A percentile compares a stretch with the other conserved stretches of the same genome.
phyloP scores from a whole-genome alignment of 2,113 vertebrate genomes.

The Anser cygnoides region DNA sequence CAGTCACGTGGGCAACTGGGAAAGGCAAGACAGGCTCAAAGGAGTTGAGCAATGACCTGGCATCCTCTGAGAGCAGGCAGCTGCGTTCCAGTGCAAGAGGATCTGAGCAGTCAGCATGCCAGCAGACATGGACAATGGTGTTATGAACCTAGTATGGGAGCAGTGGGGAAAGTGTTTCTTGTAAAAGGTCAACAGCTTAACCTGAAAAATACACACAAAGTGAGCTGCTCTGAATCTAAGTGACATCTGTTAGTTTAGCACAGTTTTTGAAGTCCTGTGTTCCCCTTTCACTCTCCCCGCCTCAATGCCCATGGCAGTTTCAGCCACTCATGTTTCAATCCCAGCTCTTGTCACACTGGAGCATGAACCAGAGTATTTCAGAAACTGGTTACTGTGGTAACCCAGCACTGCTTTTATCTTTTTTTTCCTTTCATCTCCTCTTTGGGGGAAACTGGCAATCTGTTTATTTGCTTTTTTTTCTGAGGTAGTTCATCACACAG shows the following conservation, averaged over 20 bases:
- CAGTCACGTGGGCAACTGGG: not conserved
- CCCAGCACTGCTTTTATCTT: slow-evolving; percentile 44
- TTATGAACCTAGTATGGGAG: not conserved
- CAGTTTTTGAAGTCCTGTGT: not conserved
- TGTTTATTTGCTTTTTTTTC: slow-evolving; percentile 45
- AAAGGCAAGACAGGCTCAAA: not conserved
- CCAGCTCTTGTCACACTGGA: not conserved
- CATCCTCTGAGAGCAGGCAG: not conserved
- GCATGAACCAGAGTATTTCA: not conserved
- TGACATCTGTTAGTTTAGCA: not conserved
- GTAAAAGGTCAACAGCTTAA: not conserved
- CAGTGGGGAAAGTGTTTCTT: not conserved
- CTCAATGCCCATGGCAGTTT: not conserved
- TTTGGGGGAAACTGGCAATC: slow-evolving; percentile 5
- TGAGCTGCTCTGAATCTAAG: not conserved
- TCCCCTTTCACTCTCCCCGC: not conserved
- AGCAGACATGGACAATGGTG: fast-evolving
- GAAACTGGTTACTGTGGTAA: slow-evolving; percentile 55
- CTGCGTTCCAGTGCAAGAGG: not conserved
- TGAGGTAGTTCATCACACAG: not conserved
- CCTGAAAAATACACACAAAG: not conserved
- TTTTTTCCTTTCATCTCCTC: slow-evolving; percentile 33
- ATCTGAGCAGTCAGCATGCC: fast-evolving
- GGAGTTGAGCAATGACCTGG: not conserved
- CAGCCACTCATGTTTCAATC: not conserved